Evolutionary conservation across 2,797 vertebrate species (phyloP).

Genomic region (Triplophysa bombifrons): DNA sequence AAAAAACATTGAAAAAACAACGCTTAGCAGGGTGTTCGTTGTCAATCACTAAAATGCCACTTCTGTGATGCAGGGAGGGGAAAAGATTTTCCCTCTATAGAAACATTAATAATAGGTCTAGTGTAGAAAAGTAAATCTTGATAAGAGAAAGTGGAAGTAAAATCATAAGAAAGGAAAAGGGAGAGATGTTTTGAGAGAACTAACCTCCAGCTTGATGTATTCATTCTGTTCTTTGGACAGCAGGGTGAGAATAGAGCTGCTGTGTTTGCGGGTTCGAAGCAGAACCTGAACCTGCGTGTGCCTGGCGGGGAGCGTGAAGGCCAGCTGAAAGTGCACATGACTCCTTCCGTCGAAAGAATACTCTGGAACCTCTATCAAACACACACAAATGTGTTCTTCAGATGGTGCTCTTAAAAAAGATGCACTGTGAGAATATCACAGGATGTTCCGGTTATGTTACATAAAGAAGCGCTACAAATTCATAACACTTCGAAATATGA

Average conservation of each 20-base stretch:
- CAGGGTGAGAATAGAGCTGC: conserved; percentile 78
- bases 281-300: conserved; percentile 81
- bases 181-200: conserved; percentile 27
- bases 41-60: conserved; percentile 9
- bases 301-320: conserved; percentile 68
- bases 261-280: conserved; percentile 84
- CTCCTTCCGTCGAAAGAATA: conserved; percentile 84
- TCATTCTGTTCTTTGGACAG: conserved; percentile 81
- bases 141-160: conserved; percentile 23
- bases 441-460: conserved; percentile 43
- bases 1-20: background rate
- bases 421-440: conserved; percentile 27
- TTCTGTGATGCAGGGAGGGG: background rate
- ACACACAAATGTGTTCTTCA: conserved; percentile 43
- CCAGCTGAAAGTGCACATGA: conserved; percentile 79
- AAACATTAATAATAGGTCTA: background rate
- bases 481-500: conserved; percentile 37
- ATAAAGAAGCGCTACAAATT: conserved; percentile 52
- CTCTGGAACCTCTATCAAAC: conserved; percentile 77
- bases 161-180: conserved; percentile 17
- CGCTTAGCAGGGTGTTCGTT: background rate
- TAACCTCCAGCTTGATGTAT: conserved; percentile 85
- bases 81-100: background rate
- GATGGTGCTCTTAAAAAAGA: conserved; percentile 26
- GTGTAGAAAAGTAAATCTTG: background rate